Evolutionary conservation across 2,888 invertebrate species (phyloP).

Genomic region (Heliconius cydno): DNA sequence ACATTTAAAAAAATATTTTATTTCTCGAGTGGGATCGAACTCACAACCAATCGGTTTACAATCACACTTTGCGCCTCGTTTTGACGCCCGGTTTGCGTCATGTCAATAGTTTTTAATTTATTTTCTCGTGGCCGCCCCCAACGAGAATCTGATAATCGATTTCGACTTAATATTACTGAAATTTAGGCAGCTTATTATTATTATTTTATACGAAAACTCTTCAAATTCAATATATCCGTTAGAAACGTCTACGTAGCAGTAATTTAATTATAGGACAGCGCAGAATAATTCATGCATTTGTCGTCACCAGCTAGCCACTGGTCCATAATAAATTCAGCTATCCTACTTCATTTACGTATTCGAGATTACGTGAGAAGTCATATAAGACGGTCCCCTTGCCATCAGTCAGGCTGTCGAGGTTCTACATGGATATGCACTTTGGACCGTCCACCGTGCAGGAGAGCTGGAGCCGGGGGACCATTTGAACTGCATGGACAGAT

Average conservation of each 20-base stretch:
- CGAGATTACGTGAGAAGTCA: conserved; percentile 38
- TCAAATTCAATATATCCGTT: not conserved
- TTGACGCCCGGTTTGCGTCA: no score
- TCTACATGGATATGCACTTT: conserved; percentile 78
- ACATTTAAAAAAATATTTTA: no score
- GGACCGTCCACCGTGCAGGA: conserved; percentile 63
- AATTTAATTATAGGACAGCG: not conserved
- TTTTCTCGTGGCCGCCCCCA: not conserved
- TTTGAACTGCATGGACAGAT: not conserved
- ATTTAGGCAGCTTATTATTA: not conserved
- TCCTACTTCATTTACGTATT: conserved; percentile 38
- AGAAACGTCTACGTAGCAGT: not conserved
- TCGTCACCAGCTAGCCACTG: conserved; percentile 19
- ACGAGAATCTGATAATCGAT: not conserved
- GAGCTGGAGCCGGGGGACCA: not conserved
- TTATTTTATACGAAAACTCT: not conserved
- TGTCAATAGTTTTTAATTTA: not conserved
- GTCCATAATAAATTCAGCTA: conserved; percentile 30
- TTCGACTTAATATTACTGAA: not conserved
- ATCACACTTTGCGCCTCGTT: no score
- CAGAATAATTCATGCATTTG: conserved; percentile 19
- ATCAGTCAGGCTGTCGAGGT: conserved; percentile 72
- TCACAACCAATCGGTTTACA: no score
- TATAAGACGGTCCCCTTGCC: conserved; percentile 44
- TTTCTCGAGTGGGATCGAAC: no score